Conservation (phyloP, 2,797 vertebrate genomes). For the Enteromius anoplus region DNA sequence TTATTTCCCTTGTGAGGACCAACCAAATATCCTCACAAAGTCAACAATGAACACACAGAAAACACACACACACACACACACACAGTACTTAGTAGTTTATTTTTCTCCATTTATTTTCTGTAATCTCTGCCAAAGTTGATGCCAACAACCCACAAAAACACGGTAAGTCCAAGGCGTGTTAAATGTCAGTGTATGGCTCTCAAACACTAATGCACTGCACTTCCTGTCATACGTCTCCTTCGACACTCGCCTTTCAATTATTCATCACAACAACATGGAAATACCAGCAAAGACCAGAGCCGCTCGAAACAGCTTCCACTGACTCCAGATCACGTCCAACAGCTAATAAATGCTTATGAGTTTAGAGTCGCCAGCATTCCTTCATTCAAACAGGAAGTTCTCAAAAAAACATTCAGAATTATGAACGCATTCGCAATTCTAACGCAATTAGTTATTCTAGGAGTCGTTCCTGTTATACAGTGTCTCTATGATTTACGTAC, state of each 20-base stretch:
- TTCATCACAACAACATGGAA: not conserved
- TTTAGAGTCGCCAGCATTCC: not conserved
- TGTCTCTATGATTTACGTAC: too few species aligned
- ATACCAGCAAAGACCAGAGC: slow-evolving; percentile 2
- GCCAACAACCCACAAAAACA: not conserved
- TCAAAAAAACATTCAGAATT: too few species aligned
- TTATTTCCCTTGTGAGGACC: too few species aligned
- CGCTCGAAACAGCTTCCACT: not conserved
- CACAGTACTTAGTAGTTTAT: not conserved
- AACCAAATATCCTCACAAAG: too few species aligned
- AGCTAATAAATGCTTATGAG: not conserved
- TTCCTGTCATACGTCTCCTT: slow-evolving; percentile 16
- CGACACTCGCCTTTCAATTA: slow-evolving; percentile 31
- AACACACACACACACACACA: not conserved
- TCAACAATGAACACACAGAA: too few species aligned
- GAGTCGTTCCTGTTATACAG: too few species aligned
- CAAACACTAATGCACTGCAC: slow-evolving; percentile 32
- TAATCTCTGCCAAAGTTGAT: not conserved
- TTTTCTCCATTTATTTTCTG: not conserved
- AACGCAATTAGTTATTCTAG: too few species aligned
- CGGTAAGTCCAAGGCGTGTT: not conserved
- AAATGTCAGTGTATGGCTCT: slow-evolving; percentile 18
- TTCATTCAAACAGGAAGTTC: too few species aligned
- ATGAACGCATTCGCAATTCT: too few species aligned
- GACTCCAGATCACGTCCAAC: not conserved